These are phyloP conservation scores for Diarsia mendica DNA, from an alignment of 2,888 invertebrate species.

Conservation along the genomic window DNA sequence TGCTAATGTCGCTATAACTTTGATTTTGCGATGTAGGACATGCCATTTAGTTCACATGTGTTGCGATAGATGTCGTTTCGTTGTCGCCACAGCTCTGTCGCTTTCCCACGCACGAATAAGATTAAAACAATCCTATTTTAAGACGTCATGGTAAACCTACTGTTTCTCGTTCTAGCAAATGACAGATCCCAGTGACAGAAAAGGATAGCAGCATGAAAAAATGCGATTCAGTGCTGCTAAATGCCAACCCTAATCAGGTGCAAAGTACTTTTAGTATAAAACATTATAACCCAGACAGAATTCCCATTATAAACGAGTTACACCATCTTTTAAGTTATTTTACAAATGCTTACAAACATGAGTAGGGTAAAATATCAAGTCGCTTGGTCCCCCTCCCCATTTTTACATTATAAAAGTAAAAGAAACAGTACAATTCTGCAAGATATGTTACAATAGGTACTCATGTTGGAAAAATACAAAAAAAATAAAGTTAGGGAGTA, in stretches of 20 bases:
- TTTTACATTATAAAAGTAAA: neutral
- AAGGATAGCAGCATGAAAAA: neutral
- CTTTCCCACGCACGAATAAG: no score
- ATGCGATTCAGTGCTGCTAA: neutral
- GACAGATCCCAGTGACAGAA: no score
- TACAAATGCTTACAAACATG: conserved; percentile 1
- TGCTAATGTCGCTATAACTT: no score
- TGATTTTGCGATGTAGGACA: no score
- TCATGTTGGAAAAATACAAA: conserved; percentile 10
- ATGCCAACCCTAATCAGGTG: neutral
- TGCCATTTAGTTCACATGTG: no score
- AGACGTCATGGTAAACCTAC: no score
- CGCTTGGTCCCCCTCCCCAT: conserved; percentile 43
- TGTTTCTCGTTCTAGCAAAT: no score
- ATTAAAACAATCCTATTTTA: no score
- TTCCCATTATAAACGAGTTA: conserved; percentile 57
- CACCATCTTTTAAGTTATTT: conserved; percentile 51
- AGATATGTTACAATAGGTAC: conserved; percentile 15
- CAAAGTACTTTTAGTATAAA: neutral
- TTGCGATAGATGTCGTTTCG: no score
- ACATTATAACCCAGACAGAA: conserved; percentile 58
- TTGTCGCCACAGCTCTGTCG: no score
- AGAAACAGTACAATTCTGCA: neutral
- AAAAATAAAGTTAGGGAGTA: conserved; percentile 8
- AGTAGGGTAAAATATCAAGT: conserved; percentile 1